Evolutionary conservation across 2,113 vertebrate genomes (phyloP).

Genomic region (Myotis davidii): DNA sequence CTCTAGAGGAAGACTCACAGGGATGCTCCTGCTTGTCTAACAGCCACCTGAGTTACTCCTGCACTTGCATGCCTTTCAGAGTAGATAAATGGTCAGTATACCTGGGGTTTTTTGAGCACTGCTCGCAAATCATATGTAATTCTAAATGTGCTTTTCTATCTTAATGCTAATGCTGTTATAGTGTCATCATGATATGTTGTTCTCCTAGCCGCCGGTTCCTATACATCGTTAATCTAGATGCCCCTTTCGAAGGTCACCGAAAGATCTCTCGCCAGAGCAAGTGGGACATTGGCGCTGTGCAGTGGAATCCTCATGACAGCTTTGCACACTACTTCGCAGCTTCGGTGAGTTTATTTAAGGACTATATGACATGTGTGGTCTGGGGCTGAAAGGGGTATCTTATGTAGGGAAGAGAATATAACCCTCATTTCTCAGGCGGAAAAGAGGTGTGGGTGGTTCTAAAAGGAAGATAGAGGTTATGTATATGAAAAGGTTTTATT

Average conservation of each 20-base stretch:
- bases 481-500: not conserved
- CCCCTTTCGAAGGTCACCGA: slow-evolving; percentile 90
- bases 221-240: slow-evolving; percentile 95
- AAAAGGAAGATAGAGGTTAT: not conserved
- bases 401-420: not conserved
- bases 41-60: not conserved
- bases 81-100: not conserved
- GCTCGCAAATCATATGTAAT: not conserved
- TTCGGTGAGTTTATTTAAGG: slow-evolving; percentile 86
- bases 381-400: not conserved
- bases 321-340: slow-evolving; percentile 94
- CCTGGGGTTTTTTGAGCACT: not conserved
- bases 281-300: slow-evolving; percentile 98
- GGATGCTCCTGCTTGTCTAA: not conserved
- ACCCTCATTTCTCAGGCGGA: not conserved
- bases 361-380: not conserved
- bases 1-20: not conserved
- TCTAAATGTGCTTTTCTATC: not conserved
- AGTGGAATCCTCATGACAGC: slow-evolving; percentile 96
- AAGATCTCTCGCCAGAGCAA: slow-evolving; percentile 98
- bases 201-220: slow-evolving; percentile 92
- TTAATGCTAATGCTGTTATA: not conserved
- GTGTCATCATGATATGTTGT: not conserved
- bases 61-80: slow-evolving; percentile 25
- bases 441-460: not conserved